A percentile compares a stretch with the other conserved stretches of the same genome.
phyloP scores from a whole-genome alignment of 2,888 invertebrate species.

The Ormyrus thymus region DNA sequence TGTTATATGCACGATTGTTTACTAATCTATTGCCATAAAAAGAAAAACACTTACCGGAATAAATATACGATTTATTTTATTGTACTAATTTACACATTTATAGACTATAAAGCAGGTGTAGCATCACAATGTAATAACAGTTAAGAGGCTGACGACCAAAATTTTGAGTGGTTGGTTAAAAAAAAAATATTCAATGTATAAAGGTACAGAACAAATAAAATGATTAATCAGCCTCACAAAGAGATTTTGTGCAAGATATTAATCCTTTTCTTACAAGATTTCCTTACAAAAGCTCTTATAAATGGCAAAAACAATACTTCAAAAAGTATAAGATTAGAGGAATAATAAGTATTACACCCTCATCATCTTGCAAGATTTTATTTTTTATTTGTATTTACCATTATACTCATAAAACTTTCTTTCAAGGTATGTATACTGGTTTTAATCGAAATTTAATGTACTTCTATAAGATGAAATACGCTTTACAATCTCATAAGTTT shows the following conservation, averaged over 20 bases:
- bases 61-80: conserved; percentile 57
- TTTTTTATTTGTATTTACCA: conserved; percentile 32
- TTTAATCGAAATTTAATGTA: conserved; percentile 46
- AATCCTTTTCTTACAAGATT: conserved; percentile 39
- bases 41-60: conserved; percentile 44
- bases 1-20: too few relatives aligned
- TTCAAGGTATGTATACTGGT: conserved; percentile 33
- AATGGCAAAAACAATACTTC: conserved; percentile 44
- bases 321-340: conserved; percentile 32
- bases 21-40: background rate
- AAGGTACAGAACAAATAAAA: conserved; percentile 48
- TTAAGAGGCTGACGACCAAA: conserved; percentile 48
- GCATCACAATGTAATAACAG: conserved; percentile 46
- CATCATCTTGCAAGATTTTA: conserved; percentile 31
- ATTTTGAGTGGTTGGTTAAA: conserved; percentile 16
- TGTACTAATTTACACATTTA: conserved; percentile 62
- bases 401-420: conserved; percentile 41
- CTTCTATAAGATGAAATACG: conserved; percentile 43
- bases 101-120: conserved; percentile 60
- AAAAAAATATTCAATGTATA: conserved; percentile 50
- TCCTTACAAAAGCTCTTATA: conserved; percentile 51
- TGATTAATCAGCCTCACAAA: conserved; percentile 45
- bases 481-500: conserved; percentile 44
- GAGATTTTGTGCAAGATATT: conserved; percentile 44
- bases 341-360: conserved; percentile 40